A percentile compares a stretch with the other conserved stretches of the same genome.
phyloP scores from a whole-genome alignment of 2,797 vertebrate species.

The Sylvia borin region DNA sequence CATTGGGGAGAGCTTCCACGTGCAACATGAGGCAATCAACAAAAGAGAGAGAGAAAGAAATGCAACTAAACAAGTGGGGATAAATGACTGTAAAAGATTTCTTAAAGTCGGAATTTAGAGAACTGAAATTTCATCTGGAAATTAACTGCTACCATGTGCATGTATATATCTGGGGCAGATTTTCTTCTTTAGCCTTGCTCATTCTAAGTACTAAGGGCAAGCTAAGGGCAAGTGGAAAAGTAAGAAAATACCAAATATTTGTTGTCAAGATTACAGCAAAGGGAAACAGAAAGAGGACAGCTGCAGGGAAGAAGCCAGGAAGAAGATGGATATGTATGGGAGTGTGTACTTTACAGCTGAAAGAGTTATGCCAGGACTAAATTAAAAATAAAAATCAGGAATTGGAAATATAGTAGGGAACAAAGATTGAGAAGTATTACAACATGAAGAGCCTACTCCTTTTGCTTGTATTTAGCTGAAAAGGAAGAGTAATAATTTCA shows the following conservation, averaged over 20 bases:
- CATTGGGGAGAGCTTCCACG: not conserved
- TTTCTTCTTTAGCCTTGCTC: not conserved
- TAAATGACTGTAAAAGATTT: not conserved
- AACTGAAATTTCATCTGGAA: not conserved
- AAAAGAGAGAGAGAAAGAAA: not conserved
- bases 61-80: not conserved
- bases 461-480: constrained; percentile 13
- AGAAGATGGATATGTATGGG: not conserved
- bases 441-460: not conserved
- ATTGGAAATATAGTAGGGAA: not conserved
- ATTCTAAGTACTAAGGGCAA: not conserved
- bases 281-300: constrained; percentile 12
- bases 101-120: not conserved
- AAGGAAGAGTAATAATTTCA: not conserved
- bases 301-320: not conserved
- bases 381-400: not conserved
- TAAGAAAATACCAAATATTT: constrained; percentile 37
- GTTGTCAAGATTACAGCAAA: not conserved
- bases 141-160: not conserved
- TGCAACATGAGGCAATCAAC: not conserved
- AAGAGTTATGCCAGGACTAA: not conserved
- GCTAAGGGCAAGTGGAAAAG: not conserved
- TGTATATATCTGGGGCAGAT: not conserved
- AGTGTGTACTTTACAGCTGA: not conserved
- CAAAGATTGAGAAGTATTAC: not conserved